Conservation (phyloP, 2,113 vertebrate genomes). For the Eulemur rufifrons region DNA sequence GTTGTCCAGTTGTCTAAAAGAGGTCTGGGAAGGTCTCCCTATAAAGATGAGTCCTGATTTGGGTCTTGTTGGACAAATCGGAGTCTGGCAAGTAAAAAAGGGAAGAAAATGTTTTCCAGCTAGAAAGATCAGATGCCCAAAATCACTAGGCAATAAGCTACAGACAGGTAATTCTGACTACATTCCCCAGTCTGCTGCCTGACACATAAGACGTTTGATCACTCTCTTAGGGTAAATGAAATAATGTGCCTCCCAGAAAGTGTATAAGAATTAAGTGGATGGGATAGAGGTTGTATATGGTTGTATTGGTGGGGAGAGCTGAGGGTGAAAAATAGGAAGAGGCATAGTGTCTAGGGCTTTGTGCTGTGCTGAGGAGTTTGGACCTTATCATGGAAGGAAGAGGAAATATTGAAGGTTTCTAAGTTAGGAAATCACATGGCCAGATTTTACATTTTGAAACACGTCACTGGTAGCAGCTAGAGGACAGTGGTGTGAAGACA, state of each 20-base stretch:
- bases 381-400: not conserved
- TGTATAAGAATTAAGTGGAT: not conserved
- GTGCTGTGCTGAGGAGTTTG: not conserved
- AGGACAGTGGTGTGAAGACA: not conserved
- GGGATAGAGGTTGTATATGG: not conserved
- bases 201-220: not conserved
- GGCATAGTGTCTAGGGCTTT: not conserved
- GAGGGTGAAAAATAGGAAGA: not conserved
- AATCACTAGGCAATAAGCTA: not conserved
- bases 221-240: not conserved
- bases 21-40: not conserved
- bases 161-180: not conserved
- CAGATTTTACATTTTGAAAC: constrained; percentile 3
- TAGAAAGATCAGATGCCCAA: not conserved
- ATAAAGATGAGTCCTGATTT: not conserved
- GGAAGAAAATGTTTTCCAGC: not conserved
- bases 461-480: not conserved
- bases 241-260: not conserved
- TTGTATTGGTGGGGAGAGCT: not conserved
- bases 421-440: not conserved
- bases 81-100: not conserved
- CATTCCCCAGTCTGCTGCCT: not conserved
- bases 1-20: not conserved
- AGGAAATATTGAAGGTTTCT: not conserved
- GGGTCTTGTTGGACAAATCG: not conserved